Percentiles rank a stretch among this genome's conserved stretches.
These are phyloP conservation scores for Thera obeliscata DNA, from an alignment of 2,888 invertebrate species.

Conservation along the genomic window DNA sequence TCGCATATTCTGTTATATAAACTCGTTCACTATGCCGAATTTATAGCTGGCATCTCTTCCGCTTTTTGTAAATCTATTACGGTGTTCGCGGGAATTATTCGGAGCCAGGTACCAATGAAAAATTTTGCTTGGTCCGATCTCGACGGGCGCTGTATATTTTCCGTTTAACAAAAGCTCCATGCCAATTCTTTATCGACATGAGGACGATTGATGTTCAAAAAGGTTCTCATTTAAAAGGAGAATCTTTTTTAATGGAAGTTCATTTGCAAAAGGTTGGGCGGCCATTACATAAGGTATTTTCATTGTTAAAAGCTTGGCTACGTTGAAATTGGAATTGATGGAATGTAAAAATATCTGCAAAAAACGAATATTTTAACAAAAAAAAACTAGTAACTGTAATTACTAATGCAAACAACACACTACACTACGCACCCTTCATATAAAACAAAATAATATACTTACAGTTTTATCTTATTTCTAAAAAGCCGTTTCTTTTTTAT, in stretches of 20 bases:
- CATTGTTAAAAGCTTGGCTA: not conserved
- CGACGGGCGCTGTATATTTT: constrained; percentile 52
- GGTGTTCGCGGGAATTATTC: constrained; percentile 64
- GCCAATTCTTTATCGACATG: constrained; percentile 42
- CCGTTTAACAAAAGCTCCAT: constrained; percentile 50
- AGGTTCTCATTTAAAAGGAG: constrained; percentile 32
- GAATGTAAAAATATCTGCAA: too few species aligned
- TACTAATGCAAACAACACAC: too few species aligned
- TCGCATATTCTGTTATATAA: constrained; percentile 53
- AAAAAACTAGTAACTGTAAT: too few species aligned
- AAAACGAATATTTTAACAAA: too few species aligned
- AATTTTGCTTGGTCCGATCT: constrained; percentile 51
- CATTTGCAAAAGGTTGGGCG: not conserved
- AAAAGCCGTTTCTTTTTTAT: too few species aligned
- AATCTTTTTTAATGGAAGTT: not conserved
- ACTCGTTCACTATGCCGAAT: constrained; percentile 58
- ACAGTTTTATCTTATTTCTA: too few species aligned
- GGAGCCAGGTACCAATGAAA: constrained; percentile 63
- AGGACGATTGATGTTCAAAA: constrained; percentile 33
- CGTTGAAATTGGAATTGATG: too few species aligned
- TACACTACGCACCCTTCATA: too few species aligned
- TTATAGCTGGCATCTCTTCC: constrained; percentile 70
- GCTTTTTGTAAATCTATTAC: constrained; percentile 74
- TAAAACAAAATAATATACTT: too few species aligned
- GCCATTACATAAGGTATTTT: not conserved